Evolutionary conservation across 1,140 invertebrate genomes (phyloP).

Genomic region (Cydia amplana): DNA sequence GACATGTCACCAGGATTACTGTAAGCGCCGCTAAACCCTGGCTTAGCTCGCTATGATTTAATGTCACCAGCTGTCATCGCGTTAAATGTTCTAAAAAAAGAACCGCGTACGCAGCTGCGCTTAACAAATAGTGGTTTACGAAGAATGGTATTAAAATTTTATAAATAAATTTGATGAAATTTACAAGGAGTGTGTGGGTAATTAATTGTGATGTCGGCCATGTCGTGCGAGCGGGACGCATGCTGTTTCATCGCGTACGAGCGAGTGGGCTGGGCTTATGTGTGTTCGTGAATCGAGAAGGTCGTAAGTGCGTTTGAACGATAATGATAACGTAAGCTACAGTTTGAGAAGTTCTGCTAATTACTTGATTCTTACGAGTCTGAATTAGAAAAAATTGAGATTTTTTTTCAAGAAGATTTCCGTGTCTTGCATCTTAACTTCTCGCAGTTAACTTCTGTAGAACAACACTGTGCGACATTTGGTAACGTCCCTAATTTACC

Average conservation of each 20-base stretch:
- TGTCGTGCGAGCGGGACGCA: slow-evolving; percentile 3
- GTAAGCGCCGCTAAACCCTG: slow-evolving; percentile 49
- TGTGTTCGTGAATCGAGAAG: background rate
- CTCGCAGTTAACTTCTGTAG: no score
- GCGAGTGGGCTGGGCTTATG: background rate
- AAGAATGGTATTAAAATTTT: slow-evolving; percentile 19
- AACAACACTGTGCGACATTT: no score
- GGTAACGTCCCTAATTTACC: no score
- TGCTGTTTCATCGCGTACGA: background rate
- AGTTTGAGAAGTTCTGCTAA: background rate
- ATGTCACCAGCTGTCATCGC: slow-evolving; percentile 56
- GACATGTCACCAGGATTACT: slow-evolving; percentile 38
- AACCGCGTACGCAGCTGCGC: slow-evolving; percentile 39
- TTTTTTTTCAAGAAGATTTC: no score
- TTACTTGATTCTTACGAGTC: background rate
- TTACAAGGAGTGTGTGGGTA: slow-evolving; percentile 21
- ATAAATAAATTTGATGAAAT: slow-evolving; percentile 9
- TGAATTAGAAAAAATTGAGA: background rate
- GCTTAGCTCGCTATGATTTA: slow-evolving; percentile 55
- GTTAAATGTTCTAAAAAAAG: slow-evolving; percentile 44
- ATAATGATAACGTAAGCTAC: background rate
- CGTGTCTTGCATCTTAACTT: no score
- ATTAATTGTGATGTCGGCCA: slow-evolving; percentile 13
- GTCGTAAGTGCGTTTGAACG: background rate
- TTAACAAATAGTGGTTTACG: slow-evolving; percentile 34